phyloP scores from a whole-genome alignment of 1,140 invertebrate genomes.

The Drosophila chauvacae region DNA sequence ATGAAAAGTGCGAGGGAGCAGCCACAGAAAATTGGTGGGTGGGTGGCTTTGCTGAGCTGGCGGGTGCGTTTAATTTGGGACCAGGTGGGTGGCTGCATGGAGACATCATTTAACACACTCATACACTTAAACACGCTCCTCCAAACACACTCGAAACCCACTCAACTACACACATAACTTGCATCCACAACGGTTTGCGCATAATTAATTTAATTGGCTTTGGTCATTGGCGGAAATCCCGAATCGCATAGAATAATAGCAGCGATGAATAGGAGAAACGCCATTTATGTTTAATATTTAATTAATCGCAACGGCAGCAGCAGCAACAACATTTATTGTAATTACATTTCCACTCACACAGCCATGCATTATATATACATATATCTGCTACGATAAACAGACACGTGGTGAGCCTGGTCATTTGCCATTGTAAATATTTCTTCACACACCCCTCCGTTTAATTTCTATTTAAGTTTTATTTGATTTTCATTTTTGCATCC shows the following conservation, averaged over 20 bases:
- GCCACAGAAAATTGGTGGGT: conserved; percentile 31
- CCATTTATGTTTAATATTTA: conserved; percentile 69
- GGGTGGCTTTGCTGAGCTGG: conserved; percentile 23
- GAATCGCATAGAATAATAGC: conserved; percentile 39
- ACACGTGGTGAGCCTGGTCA: conserved; percentile 50
- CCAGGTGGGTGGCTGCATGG: conserved; percentile 46
- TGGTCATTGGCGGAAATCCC: conserved; percentile 51
- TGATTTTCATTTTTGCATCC: conserved; percentile 49
- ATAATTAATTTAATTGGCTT: conserved; percentile 78
- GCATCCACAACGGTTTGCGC: conserved; percentile 41
- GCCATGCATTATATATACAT: conserved; percentile 28
- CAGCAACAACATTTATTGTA: conserved; percentile 32
- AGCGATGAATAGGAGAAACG: conserved; percentile 30
- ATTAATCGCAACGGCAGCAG: conserved; percentile 58
- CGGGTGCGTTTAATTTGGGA: conserved; percentile 17
- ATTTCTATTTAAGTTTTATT: conserved; percentile 56
- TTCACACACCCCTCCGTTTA: conserved; percentile 26
- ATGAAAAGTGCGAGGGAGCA: conserved; percentile 14
- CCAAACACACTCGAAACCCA: conserved; percentile 14
- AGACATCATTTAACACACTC: conserved; percentile 40
- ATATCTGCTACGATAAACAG: conserved; percentile 15
- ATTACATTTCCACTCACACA: conserved; percentile 45
- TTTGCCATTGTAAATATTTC: conserved; percentile 68
- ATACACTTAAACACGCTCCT: conserved; percentile 24
- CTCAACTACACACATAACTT: conserved; percentile 21